A percentile compares a stretch with the other conserved stretches of the same genome.
These are phyloP conservation scores for Octonoba sinensis DNA, from an alignment of 2,888 invertebrate species.

Conservation along the genomic window DNA sequence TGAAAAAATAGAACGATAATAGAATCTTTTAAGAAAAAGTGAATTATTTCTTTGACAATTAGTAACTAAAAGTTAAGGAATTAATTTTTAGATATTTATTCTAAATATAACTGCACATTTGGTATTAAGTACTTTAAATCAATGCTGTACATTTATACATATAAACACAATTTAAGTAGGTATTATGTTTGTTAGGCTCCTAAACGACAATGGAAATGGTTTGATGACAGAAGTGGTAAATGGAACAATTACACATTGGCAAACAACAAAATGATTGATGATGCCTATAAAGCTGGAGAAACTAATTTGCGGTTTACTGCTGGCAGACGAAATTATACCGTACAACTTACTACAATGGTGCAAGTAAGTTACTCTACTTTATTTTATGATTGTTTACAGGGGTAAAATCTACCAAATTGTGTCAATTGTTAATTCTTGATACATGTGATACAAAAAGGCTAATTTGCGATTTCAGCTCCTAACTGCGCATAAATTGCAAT, in stretches of 20 bases:
- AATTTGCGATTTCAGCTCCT: not conserved
- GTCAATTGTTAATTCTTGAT: not conserved
- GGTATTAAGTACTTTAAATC: too few species aligned
- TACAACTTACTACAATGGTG: conserved; percentile 84
- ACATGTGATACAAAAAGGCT: not conserved
- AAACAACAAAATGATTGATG: conserved; percentile 83
- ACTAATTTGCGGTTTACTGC: conserved; percentile 80
- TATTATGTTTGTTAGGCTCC: conserved; percentile 32
- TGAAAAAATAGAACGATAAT: too few species aligned
- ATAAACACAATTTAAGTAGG: too few species aligned
- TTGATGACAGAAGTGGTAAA: conserved; percentile 83
- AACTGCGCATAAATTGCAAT: too few species aligned
- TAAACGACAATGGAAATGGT: conserved; percentile 82
- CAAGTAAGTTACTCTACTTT: conserved; percentile 74
- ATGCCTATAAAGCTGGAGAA: conserved; percentile 82
- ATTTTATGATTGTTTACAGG: too few species aligned
- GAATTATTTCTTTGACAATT: too few species aligned
- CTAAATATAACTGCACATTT: too few species aligned
- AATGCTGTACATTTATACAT: too few species aligned
- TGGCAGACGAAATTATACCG: conserved; percentile 81
- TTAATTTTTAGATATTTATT: too few species aligned
- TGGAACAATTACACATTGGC: conserved; percentile 82
- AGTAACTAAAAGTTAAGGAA: too few species aligned
- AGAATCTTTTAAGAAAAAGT: too few species aligned
- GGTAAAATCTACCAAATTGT: not conserved